Evolutionary conservation across 2,797 vertebrate species (phyloP), one percentile per base, ranked within the genome.

Genomic region (Calcarius lapponicus): DNA sequence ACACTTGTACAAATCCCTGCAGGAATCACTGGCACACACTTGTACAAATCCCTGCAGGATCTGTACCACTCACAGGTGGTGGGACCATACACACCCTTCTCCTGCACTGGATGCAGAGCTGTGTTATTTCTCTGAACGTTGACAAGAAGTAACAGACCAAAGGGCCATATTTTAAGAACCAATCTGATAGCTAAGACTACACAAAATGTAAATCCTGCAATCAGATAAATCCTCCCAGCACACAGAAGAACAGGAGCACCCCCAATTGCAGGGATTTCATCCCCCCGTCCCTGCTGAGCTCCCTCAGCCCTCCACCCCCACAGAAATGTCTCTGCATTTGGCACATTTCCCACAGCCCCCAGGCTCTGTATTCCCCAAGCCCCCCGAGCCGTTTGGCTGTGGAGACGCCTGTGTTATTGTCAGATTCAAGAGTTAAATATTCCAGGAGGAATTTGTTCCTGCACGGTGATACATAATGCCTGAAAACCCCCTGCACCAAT

Each of bases 371-470:
- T 34, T 43, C 88, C 92, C 86, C 92, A 79, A 71, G 92, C 98
- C 98, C 98, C 97, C 98, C 93, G 95, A 97, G 98, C 97, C 98
- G 97, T 98, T 97, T 97, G 98, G 95, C 98, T 98, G 88, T 76
- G 48, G 98, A 98, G 97, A 96, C 84, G 95, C 98, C 97, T 94
- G 97, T 97, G 98, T 98, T 98, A 97, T 98, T 99, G 98, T 98
- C 98, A 98, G 98, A 98, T 98, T 98, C 97, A 97, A 98, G 98
- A 98, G 98, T 99, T 99, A 99, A 99, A 99, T 99, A 99, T 99
- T 99, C 99, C 99, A 97, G 98, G 98, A 99, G 98, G 99, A 99
- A 99, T 99, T 99, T 99, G 99, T 98, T 99, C 98, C 98, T 98
- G 98, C 98, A 98, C 97, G 97, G 98, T 96, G 97, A 98, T 99